Conservation (phyloP, 2,797 vertebrate genomes). For the Novumbra hubbsi region DNA sequence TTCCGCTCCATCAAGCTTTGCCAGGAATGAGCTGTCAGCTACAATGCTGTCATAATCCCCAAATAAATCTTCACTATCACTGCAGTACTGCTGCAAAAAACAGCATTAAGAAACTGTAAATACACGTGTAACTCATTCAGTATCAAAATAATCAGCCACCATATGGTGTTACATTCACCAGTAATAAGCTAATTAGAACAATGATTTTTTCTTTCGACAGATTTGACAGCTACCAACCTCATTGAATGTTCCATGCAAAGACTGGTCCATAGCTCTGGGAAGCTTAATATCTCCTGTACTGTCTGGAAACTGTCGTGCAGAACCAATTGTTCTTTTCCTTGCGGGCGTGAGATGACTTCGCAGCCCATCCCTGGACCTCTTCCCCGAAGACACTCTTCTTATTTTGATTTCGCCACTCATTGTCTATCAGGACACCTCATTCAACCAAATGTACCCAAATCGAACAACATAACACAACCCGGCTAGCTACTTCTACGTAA, state of each 20-base stretch:
- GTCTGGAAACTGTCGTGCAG: constrained; percentile 20
- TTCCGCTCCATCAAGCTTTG: constrained; percentile 76
- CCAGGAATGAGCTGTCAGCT: constrained; percentile 78
- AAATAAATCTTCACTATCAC: constrained; percentile 87
- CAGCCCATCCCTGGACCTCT: constrained; percentile 56
- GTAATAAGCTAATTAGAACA: no score
- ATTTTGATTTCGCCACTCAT: constrained; percentile 62
- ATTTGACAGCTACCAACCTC: constrained; percentile 38
- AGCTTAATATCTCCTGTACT: background rate
- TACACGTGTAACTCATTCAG: background rate
- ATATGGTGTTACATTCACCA: background rate
- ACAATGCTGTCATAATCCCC: constrained; percentile 84
- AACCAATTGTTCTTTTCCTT: constrained; percentile 33
- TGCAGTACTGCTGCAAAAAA: constrained; percentile 67
- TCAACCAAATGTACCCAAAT: background rate
- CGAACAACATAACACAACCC: background rate
- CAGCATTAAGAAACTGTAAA: background rate
- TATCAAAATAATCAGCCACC: background rate
- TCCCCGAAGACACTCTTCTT: constrained; percentile 62
- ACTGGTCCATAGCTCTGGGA: constrained; percentile 28
- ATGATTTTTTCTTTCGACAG: no score
- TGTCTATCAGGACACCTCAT: background rate
- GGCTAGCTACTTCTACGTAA: background rate
- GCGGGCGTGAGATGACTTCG: constrained; percentile 56
- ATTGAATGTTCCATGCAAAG: constrained; percentile 5